Base-by-base conservation (phyloP, 2,113 vertebrate species). In the Irena cyanogastra region DNA sequence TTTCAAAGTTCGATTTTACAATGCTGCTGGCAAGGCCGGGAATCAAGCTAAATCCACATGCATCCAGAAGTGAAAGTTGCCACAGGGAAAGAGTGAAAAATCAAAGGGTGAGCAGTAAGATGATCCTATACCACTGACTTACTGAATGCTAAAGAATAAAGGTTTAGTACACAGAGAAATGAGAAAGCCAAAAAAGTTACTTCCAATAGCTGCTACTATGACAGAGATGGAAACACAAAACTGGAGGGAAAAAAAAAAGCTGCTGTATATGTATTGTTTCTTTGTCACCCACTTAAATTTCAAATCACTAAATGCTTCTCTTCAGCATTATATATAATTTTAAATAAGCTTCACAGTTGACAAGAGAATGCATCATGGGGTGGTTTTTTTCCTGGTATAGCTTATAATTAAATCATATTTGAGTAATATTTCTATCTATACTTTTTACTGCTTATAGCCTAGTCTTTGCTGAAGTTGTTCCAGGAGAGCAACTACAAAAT, bases 11-110 rank as follows among this genome's bases (percentile, higher is more conserved):
- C 20, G 21, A 93, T 97, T 90, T 91, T 80, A 79, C 59, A 94
- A n/a, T 37, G 83, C 91, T 96, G 70, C 72, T 82, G 65, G 93
- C 64, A 4, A 85, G 75, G 53, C 27, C 92, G 60, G 74, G 66
- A 97, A 95, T 94, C 72, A 82, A 84, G 80, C 56, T 87, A 86
- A 91, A 95, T 66, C 82, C 75, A 93, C 90, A 93, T 68, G 42
- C 59, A 94, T 56, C 56, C 87, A 95, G 64, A 56, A 93, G 69
- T 44, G 53, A 83, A 91, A 95, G 47, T 9, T 89, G 92, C 81
- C 90, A 95, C 54, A 69, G 77, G 83, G 81, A 92, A 92, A 66
- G 57, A 75, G 39, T n/a, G 44, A 77, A 88, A 69, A 92, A 96
- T 89, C 69, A 93, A 95, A 91, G 53, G 5, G 54, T 60, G 49